Evolutionary conservation across 2,797 vertebrate species (phyloP).

Genomic region (Synaphobranchus kaupii): DNA sequence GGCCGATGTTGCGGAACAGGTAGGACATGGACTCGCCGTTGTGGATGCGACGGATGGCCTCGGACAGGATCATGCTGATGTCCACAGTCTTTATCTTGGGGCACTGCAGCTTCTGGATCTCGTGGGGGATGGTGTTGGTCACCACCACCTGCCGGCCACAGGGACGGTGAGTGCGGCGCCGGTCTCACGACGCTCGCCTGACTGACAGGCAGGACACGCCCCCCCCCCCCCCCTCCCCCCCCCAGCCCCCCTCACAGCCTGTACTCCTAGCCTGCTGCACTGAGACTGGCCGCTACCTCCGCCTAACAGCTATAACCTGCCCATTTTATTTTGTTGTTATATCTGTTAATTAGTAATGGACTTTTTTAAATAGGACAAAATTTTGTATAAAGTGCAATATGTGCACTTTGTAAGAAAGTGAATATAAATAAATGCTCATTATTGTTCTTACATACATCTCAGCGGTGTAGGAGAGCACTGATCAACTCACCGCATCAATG

Average conservation of each 20-base stretch:
- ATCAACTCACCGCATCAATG: conserved; percentile 85
- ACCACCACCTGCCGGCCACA: conserved; percentile 83
- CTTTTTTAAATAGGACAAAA: too few species aligned
- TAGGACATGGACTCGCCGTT: conserved; percentile 98
- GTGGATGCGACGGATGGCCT: conserved; percentile 97
- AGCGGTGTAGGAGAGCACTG: too few species aligned
- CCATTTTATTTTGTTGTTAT: too few species aligned
- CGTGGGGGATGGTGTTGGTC: conserved; percentile 96
- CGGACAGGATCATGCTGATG: conserved; percentile 97
- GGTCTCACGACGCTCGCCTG: neutral
- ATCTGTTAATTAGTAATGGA: too few species aligned
- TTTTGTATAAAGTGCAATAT: too few species aligned
- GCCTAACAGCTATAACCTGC: neutral
- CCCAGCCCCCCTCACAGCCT: neutral
- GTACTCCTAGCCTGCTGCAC: neutral
- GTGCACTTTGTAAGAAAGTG: too few species aligned
- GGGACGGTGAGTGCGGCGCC: neutral
- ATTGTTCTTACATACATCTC: neutral
- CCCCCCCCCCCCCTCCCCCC: neutral
- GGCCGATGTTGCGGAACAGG: conserved; percentile 93
- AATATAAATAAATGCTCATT: too few species aligned
- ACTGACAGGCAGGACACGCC: neutral
- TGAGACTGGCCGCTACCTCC: neutral
- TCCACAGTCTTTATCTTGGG: conserved; percentile 98
- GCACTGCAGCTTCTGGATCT: conserved; percentile 97